Percentiles rank a stretch among this genome's conserved stretches.
Evolutionary conservation across 2,113 vertebrate species (phyloP).

Genomic region (Peromyscus maniculatus): DNA sequence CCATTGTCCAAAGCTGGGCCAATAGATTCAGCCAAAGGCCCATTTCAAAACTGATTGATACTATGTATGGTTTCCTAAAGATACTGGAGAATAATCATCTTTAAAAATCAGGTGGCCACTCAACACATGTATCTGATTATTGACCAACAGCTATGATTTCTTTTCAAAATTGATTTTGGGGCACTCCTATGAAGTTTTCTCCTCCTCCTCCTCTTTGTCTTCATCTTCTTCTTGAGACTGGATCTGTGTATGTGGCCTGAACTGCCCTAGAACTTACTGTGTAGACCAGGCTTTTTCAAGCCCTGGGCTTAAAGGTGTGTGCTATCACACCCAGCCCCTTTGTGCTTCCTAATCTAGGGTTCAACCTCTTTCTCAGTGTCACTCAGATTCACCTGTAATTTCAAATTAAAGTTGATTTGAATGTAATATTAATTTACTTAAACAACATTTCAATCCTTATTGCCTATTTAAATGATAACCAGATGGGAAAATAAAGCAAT

Average conservation of each 20-base stretch:
- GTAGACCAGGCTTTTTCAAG: background rate
- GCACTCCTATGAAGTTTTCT: background rate
- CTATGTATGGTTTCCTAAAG: background rate
- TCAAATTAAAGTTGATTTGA: conserved; percentile 8
- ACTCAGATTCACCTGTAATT: conserved; percentile 27
- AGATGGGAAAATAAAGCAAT: background rate
- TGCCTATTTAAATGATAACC: background rate
- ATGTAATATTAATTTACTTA: background rate
- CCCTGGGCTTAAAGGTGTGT: background rate
- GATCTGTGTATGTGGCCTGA: background rate
- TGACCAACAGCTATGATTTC: background rate
- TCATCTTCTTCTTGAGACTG: background rate
- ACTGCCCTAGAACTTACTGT: background rate
- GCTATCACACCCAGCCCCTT: background rate
- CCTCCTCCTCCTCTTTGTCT: too few relatives aligned
- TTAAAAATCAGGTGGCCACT: background rate
- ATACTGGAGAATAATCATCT: background rate
- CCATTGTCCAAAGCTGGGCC: background rate
- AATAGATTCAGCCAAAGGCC: background rate
- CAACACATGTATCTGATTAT: conserved; percentile 31
- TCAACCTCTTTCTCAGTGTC: background rate
- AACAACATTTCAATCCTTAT: conserved; percentile 30
- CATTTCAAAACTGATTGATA: conserved; percentile 22
- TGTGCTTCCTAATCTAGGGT: background rate
- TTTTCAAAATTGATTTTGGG: conserved; percentile 43